A percentile compares a stretch with the other conserved stretches of the same genome.
phyloP scores from a whole-genome alignment of 2,888 invertebrate genomes.

The Drosophila leonis region DNA sequence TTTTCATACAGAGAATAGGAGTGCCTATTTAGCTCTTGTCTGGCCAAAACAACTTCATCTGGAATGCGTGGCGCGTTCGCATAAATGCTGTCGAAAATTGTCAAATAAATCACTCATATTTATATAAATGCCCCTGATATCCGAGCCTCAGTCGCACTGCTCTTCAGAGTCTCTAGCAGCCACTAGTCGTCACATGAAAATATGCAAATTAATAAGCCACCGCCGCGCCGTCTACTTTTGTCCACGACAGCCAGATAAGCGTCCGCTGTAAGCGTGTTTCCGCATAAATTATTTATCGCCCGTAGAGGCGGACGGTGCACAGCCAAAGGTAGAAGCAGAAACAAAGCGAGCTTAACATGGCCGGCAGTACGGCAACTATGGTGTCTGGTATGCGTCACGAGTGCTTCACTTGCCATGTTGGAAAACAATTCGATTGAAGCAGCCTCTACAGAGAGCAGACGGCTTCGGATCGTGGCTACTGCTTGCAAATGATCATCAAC shows the following conservation, averaged over 20 bases:
- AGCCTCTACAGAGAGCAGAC: neutral
- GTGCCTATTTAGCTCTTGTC: conserved; percentile 18
- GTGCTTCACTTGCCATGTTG: conserved; percentile 18
- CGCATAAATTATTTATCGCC: conserved; percentile 71
- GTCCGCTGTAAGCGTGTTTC: conserved; percentile 77
- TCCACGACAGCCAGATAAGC: conserved; percentile 56
- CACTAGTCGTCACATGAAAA: conserved; percentile 30
- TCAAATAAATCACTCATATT: conserved; percentile 84
- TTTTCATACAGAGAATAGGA: neutral
- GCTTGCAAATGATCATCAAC: neutral
- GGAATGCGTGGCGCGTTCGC: conserved; percentile 75
- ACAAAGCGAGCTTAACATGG: conserved; percentile 40
- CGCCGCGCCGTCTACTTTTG: conserved; percentile 29
- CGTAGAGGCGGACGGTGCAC: conserved; percentile 1
- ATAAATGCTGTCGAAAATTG: conserved; percentile 81
- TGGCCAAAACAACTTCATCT: conserved; percentile 48
- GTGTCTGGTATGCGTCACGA: conserved; percentile 25
- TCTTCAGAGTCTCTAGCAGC: conserved; percentile 21
- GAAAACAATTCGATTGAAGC: neutral
- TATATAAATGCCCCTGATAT: conserved; percentile 79
- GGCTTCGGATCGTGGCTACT: neutral
- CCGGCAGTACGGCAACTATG: conserved; percentile 45
- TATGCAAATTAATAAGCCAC: conserved; percentile 57
- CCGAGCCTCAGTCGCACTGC: conserved; percentile 39
- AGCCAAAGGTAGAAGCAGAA: conserved; percentile 14